These are phyloP conservation scores for Stenodera caucasica DNA, from an alignment of 2,888 invertebrate genomes.

Conservation along the genomic window DNA sequence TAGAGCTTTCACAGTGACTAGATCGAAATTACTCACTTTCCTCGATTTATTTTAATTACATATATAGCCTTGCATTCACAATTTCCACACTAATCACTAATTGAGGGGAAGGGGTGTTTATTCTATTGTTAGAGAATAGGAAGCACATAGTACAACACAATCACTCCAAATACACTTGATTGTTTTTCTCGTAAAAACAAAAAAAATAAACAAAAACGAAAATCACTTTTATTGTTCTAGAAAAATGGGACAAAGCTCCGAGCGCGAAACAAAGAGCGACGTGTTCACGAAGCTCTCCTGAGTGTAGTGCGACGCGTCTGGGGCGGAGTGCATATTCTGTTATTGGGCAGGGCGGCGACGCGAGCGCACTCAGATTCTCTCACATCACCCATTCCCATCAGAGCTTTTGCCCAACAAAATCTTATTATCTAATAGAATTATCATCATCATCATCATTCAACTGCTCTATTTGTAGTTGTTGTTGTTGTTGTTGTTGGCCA, in stretches of 20 bases:
- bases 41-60: no score
- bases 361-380: conserved; percentile 36
- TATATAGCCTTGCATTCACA: no score
- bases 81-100: no score
- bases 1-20: no score
- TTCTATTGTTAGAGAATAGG: no score
- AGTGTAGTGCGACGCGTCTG: conserved; percentile 44
- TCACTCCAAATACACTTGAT: not conserved
- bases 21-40: no score
- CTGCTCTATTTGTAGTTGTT: no score
- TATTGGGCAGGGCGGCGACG: conserved; percentile 39
- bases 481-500: no score
- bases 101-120: no score
- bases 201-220: no score
- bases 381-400: conserved; percentile 8
- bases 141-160: not conserved
- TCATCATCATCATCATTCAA: no score
- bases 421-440: no score
- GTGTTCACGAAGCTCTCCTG: conserved; percentile 35
- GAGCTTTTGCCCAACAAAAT: not conserved
- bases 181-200: not conserved
- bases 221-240: conserved; percentile 5
- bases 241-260: conserved; percentile 29
- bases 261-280: conserved; percentile 44
- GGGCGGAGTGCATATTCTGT: conserved; percentile 44